These are phyloP conservation scores for Bolinopsis microptera DNA, from an alignment of 37 sponge, comb jelly and placozoan species.

Conservation along the genomic window DNA sequence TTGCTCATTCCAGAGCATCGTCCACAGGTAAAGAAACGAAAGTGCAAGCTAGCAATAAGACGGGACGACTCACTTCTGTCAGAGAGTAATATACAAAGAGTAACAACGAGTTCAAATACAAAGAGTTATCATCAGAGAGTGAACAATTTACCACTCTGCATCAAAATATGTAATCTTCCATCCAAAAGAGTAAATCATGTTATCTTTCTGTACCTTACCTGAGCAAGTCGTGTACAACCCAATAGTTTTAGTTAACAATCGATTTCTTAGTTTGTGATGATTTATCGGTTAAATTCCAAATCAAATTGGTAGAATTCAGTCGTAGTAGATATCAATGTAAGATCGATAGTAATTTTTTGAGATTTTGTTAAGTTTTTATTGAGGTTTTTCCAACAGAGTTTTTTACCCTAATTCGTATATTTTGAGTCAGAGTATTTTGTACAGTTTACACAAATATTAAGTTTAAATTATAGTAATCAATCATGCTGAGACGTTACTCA, in stretches of 20 bases:
- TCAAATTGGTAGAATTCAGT: not conserved
- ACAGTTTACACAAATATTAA: too few relatives aligned
- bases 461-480: too few relatives aligned
- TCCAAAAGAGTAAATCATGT: too few relatives aligned
- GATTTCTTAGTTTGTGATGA: too few relatives aligned
- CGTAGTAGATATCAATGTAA: not conserved
- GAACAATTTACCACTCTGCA: too few relatives aligned
- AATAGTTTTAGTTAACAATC: too few relatives aligned
- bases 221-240: too few relatives aligned
- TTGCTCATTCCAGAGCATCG: not conserved
- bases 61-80: not conserved
- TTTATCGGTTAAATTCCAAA: too few relatives aligned
- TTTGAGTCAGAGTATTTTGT: not conserved
- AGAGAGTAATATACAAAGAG: not conserved
- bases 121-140: too few relatives aligned
- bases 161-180: too few relatives aligned
- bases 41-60: not conserved
- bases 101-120: too few relatives aligned
- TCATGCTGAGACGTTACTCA: not conserved
- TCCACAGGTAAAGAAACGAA: not conserved
- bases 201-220: too few relatives aligned
- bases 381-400: not conserved
- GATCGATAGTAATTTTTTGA: not conserved
- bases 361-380: not conserved
- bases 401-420: not conserved